These are phyloP conservation scores for Oophaga sylvatica DNA, from an alignment of 2,797 vertebrate genomes.

Conservation along the genomic window DNA sequence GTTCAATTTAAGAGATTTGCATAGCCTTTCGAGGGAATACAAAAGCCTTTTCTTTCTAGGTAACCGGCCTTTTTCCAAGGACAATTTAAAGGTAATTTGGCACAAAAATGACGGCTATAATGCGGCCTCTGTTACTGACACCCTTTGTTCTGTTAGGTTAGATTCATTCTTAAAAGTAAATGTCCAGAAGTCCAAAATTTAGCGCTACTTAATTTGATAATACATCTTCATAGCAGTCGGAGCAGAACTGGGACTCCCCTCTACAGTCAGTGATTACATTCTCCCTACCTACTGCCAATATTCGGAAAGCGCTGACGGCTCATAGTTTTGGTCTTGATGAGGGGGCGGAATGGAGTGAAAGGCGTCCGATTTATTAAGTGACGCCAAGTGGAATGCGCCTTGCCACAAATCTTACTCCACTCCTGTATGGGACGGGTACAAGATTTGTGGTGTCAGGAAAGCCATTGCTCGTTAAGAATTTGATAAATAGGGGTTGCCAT, in stretches of 20 bases:
- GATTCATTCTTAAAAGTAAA: not conserved
- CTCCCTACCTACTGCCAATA: not conserved
- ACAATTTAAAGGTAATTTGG: not conserved
- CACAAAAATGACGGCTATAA: not conserved
- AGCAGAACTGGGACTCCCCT: not conserved
- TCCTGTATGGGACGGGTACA: no score
- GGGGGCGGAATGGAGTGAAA: no score
- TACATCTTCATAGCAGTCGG: not conserved
- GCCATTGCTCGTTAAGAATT: no score
- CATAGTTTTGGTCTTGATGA: no score
- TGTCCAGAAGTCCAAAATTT: not conserved
- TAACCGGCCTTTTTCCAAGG: not conserved
- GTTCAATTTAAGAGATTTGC: not conserved
- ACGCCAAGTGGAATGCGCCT: no score
- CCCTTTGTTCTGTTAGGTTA: not conserved
- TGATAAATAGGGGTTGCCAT: no score
- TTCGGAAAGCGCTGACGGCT: no score
- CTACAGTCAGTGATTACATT: not conserved
- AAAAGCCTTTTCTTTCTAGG: not conserved
- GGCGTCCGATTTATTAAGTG: no score
- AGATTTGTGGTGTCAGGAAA: no score
- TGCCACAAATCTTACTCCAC: no score
- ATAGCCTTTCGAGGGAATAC: not conserved
- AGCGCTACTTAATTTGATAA: not conserved
- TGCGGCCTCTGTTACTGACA: not conserved